phyloP scores from a whole-genome alignment of 2,113 vertebrate species.

The Prunella himalayana region DNA sequence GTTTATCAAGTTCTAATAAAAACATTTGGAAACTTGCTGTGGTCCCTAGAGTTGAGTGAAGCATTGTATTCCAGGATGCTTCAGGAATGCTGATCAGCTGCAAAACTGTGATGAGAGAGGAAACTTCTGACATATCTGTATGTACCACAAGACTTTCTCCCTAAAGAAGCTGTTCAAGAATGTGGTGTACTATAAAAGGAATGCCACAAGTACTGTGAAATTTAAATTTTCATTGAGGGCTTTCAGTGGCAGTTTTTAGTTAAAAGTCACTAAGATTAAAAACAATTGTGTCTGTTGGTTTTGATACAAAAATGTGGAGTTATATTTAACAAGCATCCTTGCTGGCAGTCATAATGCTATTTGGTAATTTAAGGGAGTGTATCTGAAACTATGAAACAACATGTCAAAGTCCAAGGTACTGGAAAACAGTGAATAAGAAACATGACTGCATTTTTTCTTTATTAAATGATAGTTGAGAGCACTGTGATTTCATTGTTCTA shows the following conservation, averaged over 20 bases:
- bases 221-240: constrained; percentile 10
- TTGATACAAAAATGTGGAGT: constrained; percentile 28
- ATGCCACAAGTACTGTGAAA: neutral
- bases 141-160: constrained; percentile 46
- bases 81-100: constrained; percentile 44
- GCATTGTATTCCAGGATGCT: constrained; percentile 25
- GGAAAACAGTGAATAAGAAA: neutral
- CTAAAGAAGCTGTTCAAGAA: constrained; percentile 47
- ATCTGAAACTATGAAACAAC: neutral
- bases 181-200: constrained; percentile 38
- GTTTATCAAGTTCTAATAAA: constrained; percentile 37
- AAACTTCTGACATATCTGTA: constrained; percentile 12
- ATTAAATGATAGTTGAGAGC: neutral
- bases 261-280: constrained; percentile 25
- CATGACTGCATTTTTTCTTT: neutral
- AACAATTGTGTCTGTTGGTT: constrained; percentile 36
- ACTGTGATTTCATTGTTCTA: neutral
- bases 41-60: constrained; percentile 7
- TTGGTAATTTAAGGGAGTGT: neutral
- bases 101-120: constrained; percentile 15
- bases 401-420: neutral
- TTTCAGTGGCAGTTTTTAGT: constrained; percentile 19
- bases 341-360: neutral
- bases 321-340: constrained; percentile 1
- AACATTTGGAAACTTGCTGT: constrained; percentile 16